Percentiles rank a stretch among this genome's conserved stretches.
Conservation (phyloP, 2,888 invertebrate species). For the Oegoconia quadripuncta region DNA sequence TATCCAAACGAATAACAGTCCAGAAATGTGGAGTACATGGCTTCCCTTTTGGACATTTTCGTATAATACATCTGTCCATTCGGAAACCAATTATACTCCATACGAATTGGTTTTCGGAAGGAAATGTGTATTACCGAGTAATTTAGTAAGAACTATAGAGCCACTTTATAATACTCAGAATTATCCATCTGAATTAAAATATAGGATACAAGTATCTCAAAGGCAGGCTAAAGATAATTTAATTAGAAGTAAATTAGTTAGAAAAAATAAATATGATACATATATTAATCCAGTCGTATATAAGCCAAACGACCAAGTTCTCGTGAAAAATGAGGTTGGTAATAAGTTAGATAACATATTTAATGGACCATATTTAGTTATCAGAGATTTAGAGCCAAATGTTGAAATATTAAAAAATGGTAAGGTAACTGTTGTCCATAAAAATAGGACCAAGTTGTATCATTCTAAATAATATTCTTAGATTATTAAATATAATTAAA, state of each 20-base stretch:
- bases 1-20: constrained; percentile 14
- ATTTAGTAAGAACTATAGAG: constrained; percentile 12
- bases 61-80: constrained; percentile 21
- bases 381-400: too few species aligned
- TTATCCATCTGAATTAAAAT: constrained; percentile 18
- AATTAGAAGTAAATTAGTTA: constrained; percentile 6
- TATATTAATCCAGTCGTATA: too few species aligned
- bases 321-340: too few species aligned
- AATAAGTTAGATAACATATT: too few species aligned
- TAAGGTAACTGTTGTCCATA: too few species aligned
- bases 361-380: too few species aligned
- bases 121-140: constrained; percentile 16
- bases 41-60: constrained; percentile 20
- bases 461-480: too few species aligned
- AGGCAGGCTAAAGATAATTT: constrained; percentile 16
- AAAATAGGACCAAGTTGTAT: too few species aligned
- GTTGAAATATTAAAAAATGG: too few species aligned
- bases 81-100: too few species aligned
- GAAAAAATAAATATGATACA: constrained; percentile 15
- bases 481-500: too few species aligned
- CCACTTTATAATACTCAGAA: constrained; percentile 17
- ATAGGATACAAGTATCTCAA: constrained; percentile 18
- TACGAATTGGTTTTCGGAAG: constrained; percentile 22
- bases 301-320: too few species aligned
- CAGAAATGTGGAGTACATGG: constrained; percentile 16